Percentiles rank a stretch among this genome's conserved stretches.
These are phyloP conservation scores for Hemibates koningsi DNA, from an alignment of 2,113 vertebrate species.

Conservation along the genomic window DNA sequence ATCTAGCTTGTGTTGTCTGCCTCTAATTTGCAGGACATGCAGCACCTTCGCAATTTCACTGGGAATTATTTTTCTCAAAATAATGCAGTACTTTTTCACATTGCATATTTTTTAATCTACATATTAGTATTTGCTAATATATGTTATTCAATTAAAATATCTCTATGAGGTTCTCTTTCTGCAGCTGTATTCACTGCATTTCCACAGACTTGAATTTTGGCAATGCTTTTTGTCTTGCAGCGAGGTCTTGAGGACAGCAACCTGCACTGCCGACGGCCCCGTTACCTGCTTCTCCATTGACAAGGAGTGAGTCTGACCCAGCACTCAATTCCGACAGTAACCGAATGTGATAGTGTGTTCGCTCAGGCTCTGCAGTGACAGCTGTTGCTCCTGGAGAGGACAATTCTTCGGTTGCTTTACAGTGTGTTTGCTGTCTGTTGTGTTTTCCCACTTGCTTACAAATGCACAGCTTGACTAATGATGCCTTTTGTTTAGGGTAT, in stretches of 20 bases:
- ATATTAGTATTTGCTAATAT: neutral
- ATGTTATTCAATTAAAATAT: neutral
- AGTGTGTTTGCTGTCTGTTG: neutral
- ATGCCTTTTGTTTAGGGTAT: slow-evolving; percentile 55
- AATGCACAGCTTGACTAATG: neutral
- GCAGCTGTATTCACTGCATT: neutral
- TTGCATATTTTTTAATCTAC: neutral
- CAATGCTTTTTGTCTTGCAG: slow-evolving; percentile 36
- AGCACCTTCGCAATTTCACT: neutral
- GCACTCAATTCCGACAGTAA: neutral
- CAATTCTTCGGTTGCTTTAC: neutral
- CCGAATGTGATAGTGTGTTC: neutral
- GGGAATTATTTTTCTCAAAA: neutral
- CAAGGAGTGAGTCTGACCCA: slow-evolving; percentile 71
- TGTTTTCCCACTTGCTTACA: neutral
- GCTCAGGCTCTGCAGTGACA: neutral
- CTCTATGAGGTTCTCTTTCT: neutral
- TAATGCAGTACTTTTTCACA: neutral
- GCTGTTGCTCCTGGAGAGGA: neutral
- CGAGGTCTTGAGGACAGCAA: slow-evolving; percentile 73
- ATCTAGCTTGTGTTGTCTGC: neutral
- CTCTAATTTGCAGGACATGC: neutral
- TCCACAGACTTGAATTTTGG: neutral
- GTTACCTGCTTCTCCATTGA: slow-evolving; percentile 78
- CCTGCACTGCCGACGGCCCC: slow-evolving; percentile 71